Evolutionary conservation across 2,113 vertebrate genomes (phyloP), one percentile per base, ranked within the genome.

Genomic region (Electrona antarctica): DNA sequence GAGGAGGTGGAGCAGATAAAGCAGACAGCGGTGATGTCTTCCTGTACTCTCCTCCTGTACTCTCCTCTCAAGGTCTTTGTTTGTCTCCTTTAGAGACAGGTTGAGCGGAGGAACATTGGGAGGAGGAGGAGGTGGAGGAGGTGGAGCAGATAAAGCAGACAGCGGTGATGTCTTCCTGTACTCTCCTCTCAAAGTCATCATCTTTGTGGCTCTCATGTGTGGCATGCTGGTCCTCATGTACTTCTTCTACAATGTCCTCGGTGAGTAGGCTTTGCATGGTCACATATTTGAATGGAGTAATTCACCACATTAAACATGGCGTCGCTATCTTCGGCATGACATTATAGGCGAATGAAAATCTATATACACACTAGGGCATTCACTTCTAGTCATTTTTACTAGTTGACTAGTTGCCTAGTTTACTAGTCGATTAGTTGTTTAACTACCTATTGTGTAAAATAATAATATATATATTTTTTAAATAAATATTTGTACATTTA

Each of bases 151-250:
- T 33, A 91, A 73, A 80, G 49, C 73, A 4, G 90, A 91, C 46
- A 69, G 85, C 8, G 79, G 85, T 12, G 91, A 92, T 7, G 56
- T 92, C 13, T 73, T 64, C 47, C 82, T 93, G 8, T 95, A 98
- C 73, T 96, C 95, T 15, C 95, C 97, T 15, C 33, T 96, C 9
- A 96, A 95, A 59, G 95, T 97, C 28, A 64, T 98, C 7, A 29
- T 96, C 33, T 97, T 98, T 78, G 97, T 98, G 46, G 90, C 84
- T 70, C 80, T 95, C 81, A 97, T 97, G 92, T 97, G 95, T 67
- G 85, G 91, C 71, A 97, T 98, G 96, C 92, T 99, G 7, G 88
- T 99, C 51, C 93, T 98, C 58, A 95, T 99, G 84, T 99, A 98
- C 89, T 98, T 92, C 88, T 99, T 98, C 94, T 99, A 97, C 90